Evolutionary conservation across 2,888 invertebrate species (phyloP).

Genomic region (Flexamia atlantica): DNA sequence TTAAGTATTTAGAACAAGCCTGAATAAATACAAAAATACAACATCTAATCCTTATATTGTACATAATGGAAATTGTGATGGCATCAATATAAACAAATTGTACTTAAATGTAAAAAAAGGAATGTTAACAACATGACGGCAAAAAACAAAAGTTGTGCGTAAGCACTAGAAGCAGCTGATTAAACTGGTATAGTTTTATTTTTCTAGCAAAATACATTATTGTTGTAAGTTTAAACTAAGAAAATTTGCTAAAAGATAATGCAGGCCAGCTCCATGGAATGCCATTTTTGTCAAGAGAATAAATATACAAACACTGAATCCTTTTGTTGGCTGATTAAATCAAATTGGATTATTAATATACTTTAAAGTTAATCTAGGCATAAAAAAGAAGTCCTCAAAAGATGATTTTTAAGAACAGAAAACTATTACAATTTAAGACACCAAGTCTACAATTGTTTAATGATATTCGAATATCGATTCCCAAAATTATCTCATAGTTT

Average conservation of each 20-base stretch:
- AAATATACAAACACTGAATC: too few species aligned
- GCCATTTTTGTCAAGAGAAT: too few species aligned
- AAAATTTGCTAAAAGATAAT: neutral
- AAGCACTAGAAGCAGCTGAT: neutral
- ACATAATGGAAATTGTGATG: neutral
- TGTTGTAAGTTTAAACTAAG: neutral
- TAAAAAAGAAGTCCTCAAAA: too few species aligned
- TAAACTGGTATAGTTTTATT: neutral
- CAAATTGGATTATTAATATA: too few species aligned
- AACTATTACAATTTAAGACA: too few species aligned
- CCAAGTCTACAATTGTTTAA: too few species aligned
- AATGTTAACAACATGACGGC: neutral
- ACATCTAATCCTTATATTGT: neutral
- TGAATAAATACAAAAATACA: constrained; percentile 18
- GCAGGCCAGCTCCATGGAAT: constrained; percentile 6
- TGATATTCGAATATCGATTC: too few species aligned
- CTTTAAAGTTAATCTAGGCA: too few species aligned
- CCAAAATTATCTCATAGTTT: too few species aligned
- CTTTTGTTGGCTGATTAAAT: too few species aligned
- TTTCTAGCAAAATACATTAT: neutral
- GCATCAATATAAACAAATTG: neutral
- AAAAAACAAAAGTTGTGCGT: constrained; percentile 8
- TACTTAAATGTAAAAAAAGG: neutral
- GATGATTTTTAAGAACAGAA: too few species aligned
- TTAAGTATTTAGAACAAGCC: neutral